Conservation (phyloP, 2,888 invertebrate genomes). For the Cartodere bifasciata region DNA sequence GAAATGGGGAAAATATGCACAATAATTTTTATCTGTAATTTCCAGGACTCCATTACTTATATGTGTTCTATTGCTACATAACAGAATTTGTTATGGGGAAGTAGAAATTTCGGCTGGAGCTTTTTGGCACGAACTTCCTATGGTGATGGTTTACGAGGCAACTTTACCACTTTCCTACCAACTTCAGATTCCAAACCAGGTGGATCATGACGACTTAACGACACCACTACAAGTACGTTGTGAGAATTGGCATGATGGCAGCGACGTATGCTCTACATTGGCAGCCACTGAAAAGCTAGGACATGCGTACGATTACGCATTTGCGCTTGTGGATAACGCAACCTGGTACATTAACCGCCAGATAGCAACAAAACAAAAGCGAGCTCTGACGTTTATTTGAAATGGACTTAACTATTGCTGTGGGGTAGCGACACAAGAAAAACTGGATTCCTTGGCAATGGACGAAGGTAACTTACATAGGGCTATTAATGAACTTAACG, state of each 20-base stretch:
- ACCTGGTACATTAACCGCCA: no score
- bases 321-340: no score
- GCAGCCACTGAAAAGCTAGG: neutral
- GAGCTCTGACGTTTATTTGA: constrained; percentile 12
- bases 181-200: constrained; percentile 1
- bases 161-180: constrained; percentile 9
- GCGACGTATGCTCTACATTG: neutral
- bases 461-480: constrained; percentile 8
- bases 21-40: no score
- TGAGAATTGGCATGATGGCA: no score
- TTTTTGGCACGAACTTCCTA: constrained; percentile 9
- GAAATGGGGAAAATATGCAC: no score
- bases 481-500: constrained; percentile 1
- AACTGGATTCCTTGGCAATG: constrained; percentile 10
- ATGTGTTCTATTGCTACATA: no score
- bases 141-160: constrained; percentile 8
- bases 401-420: constrained; percentile 14
- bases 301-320: no score
- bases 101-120: constrained; percentile 7
- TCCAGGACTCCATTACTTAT: no score
- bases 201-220: no score
- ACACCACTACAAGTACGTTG: no score
- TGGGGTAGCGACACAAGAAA: constrained; percentile 13
- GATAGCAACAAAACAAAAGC: constrained; percentile 2
- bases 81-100: no score